Base-by-base conservation (phyloP, 2,888 invertebrate genomes). In the Stenolophus ochropezus region DNA sequence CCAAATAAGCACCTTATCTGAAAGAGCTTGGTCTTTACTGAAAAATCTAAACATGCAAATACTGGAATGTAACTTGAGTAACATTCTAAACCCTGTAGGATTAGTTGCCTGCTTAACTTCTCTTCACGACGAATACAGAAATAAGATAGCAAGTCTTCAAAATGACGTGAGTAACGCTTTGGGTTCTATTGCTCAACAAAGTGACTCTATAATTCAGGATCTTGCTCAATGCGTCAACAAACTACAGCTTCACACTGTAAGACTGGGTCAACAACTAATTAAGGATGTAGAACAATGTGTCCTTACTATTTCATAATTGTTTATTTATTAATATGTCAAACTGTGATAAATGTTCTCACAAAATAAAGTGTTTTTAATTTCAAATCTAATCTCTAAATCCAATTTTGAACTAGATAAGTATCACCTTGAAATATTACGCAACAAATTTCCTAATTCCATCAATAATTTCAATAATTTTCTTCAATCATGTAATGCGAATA, bases 211-310 rank as follows among this genome's bases (percentile, higher is more conserved):
- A 4, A 0, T 73, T 21, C n/a, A 56, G 0, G 11, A 42, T 4
- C 20, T 80, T 1, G 71, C 73, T 18, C 8, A 16, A 42, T 80
- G 80, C 21, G 51, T 73, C 2, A 73, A 73, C 47, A 23, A 11
- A 6, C 42, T 71, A 4, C 80, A 80, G 73, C 14, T 80, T 11
- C 21, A 80, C 6, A 73, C 73, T 11, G 42, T 80, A 11, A 80
- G 47, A 33, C 8, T 27, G 11, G 71, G 73, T 5, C 80, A 80
- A 58, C 53, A 5, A 2, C 18, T 80, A 16, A 71, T 80, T 16
- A 27, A 16, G n/a, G 73, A 73, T 33, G 79, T 79, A 27, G 71
- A 79, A 33, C 21, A 71, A 23, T 80, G 80, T 69, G 65, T 69
- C 16, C 8, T 27, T 11, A 69, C 65, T n/a, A 61, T 61, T 61